Conservation (phyloP, 2,113 vertebrate species). For the Turdus rufiventris region DNA sequence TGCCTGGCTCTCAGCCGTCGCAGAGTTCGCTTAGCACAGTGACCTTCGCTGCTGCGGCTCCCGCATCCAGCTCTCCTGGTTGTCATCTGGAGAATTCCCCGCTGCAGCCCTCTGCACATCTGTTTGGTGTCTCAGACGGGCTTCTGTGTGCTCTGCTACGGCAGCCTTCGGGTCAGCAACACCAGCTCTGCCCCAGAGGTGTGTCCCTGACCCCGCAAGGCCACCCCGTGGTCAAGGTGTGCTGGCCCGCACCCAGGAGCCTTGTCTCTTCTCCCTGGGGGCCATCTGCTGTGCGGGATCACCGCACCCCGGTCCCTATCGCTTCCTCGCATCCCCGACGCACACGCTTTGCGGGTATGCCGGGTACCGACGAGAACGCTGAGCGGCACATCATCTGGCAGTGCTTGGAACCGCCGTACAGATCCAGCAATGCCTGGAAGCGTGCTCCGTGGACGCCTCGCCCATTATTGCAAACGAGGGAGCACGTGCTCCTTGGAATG, state of each 20-base stretch:
- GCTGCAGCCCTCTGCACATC: not conserved
- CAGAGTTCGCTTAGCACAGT: not conserved
- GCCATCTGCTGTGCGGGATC: not conserved
- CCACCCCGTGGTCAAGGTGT: accelerated
- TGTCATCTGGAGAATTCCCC: not conserved
- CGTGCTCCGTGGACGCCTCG: not conserved
- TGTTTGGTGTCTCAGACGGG: not conserved
- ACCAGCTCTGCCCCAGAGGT: not conserved
- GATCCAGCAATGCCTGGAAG: accelerated
- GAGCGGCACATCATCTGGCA: not conserved
- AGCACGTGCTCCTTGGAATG: accelerated
- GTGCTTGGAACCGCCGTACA: not conserved
- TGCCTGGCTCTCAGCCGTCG: not conserved
- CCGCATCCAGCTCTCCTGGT: not conserved
- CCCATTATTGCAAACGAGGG: accelerated
- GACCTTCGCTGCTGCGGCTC: accelerated
- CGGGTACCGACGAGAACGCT: accelerated
- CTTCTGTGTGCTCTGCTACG: not conserved
- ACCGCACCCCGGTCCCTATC: accelerated
- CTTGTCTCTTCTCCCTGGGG: not conserved
- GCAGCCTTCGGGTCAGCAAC: not conserved
- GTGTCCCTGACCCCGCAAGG: not conserved
- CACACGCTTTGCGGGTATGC: accelerated
- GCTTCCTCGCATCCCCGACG: accelerated
- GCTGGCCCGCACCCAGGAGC: accelerated